Conservation (phyloP, 1,140 invertebrate genomes). For the Eufriesea mexicana region DNA sequence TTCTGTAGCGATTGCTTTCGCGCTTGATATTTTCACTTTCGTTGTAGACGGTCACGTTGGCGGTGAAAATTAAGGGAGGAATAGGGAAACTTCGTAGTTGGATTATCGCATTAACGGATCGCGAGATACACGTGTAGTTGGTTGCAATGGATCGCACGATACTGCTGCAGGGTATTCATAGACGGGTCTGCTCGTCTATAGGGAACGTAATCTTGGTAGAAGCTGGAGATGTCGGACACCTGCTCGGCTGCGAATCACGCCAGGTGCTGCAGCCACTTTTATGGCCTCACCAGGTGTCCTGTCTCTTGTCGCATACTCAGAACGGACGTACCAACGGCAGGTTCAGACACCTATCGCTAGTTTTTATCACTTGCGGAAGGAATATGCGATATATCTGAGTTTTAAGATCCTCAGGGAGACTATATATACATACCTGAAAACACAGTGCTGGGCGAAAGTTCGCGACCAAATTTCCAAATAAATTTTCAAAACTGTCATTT, state of each 20-base stretch:
- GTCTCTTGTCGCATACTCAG: neutral
- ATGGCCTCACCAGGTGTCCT: neutral
- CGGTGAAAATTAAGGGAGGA: neutral
- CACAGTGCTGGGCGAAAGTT: neutral
- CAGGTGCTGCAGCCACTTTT: slow-evolving; percentile 2
- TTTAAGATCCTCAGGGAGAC: neutral
- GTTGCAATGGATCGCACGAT: neutral
- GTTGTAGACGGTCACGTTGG: too few relatives aligned
- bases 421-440: neutral
- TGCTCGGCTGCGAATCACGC: slow-evolving; percentile 12
- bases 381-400: neutral
- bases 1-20: neutral
- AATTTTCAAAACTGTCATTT: neutral
- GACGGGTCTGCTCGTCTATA: neutral
- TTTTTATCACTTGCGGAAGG: neutral
- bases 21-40: neutral
- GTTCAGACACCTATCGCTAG: neutral
- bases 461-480: neutral
- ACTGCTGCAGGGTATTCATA: neutral
- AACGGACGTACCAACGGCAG: neutral
- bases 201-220: neutral
- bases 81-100: too few relatives aligned
- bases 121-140: neutral
- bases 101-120: too few relatives aligned
- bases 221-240: neutral